A percentile compares a stretch with the other conserved stretches of the same genome.
Evolutionary conservation across 2,888 invertebrate species (phyloP).

Genomic region (Aproaerema taeniolella): DNA sequence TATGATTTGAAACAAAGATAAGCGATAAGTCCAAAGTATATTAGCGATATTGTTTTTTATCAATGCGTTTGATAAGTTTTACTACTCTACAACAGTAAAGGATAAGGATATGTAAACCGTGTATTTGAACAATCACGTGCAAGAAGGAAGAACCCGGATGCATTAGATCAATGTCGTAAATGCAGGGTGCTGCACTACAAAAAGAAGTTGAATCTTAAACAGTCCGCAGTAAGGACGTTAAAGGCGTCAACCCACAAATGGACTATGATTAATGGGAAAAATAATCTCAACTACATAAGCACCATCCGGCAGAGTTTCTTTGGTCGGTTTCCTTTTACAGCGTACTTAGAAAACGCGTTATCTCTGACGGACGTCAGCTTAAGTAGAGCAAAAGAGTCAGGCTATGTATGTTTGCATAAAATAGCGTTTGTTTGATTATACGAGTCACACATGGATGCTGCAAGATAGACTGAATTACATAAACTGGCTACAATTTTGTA

Average conservation of each 20-base stretch:
- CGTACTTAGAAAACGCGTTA: conserved; percentile 25
- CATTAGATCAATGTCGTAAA: conserved; percentile 8
- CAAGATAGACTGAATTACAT: conserved; percentile 40
- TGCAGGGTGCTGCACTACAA: conserved; percentile 13
- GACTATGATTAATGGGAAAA: conserved; percentile 34
- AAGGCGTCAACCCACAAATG: conserved; percentile 27
- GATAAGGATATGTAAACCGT: neutral
- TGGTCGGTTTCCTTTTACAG: conserved; percentile 21
- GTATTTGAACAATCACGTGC: neutral
- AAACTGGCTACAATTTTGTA: no score
- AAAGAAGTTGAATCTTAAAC: conserved; percentile 17
- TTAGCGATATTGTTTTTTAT: neutral
- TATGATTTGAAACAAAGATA: conserved; percentile 1
- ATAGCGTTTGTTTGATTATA: conserved; percentile 32
- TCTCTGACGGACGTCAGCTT: conserved; percentile 36
- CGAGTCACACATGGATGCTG: conserved; percentile 36
- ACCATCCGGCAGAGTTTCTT: conserved; percentile 27
- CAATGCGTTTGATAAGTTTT: conserved; percentile 4
- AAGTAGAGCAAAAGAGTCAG: conserved; percentile 34
- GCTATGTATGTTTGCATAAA: conserved; percentile 36
- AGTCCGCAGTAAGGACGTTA: conserved; percentile 22
- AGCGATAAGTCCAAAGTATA: conserved; percentile 1
- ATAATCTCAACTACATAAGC: conserved; percentile 27
- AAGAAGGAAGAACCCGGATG: conserved; percentile 5
- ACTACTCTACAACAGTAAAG: neutral